Conservation (phyloP, 2,113 vertebrate genomes). For the Struthidea cinerea region DNA sequence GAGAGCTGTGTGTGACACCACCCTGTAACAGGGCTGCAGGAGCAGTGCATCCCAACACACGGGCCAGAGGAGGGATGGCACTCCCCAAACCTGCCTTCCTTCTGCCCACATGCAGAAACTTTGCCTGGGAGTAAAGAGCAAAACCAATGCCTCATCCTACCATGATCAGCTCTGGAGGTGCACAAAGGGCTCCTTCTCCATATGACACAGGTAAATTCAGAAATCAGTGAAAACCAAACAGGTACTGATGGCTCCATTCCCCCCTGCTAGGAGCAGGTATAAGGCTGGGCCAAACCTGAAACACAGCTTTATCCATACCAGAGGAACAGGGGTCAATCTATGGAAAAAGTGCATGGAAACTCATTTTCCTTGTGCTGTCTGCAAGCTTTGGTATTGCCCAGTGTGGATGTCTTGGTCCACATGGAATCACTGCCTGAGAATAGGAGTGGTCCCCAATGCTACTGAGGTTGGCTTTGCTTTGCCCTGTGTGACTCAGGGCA, state of each 20-base stretch:
- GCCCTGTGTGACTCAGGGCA: neutral
- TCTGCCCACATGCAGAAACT: neutral
- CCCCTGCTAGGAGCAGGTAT: neutral
- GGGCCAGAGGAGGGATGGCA: neutral
- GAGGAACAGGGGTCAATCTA: neutral
- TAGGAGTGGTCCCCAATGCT: neutral
- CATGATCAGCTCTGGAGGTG: neutral
- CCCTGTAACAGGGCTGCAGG: neutral
- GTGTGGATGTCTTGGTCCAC: neutral
- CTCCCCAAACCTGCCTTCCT: neutral
- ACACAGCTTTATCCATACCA: neutral
- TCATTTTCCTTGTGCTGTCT: neutral
- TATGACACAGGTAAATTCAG: neutral
- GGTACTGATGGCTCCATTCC: neutral
- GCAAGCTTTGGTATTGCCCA: neutral
- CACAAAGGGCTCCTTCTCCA: neutral
- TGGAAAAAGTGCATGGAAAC: no score
- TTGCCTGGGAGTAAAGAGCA: neutral
- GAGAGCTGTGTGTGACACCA: neutral
- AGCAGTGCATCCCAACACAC: accelerated
- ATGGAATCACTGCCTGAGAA: neutral
- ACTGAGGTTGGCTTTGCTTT: neutral
- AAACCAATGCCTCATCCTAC: neutral
- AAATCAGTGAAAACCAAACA: neutral
- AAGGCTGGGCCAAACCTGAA: neutral